Conservation (phyloP, 2,113 vertebrate genomes). For the Xyrauchen texanus region DNA sequence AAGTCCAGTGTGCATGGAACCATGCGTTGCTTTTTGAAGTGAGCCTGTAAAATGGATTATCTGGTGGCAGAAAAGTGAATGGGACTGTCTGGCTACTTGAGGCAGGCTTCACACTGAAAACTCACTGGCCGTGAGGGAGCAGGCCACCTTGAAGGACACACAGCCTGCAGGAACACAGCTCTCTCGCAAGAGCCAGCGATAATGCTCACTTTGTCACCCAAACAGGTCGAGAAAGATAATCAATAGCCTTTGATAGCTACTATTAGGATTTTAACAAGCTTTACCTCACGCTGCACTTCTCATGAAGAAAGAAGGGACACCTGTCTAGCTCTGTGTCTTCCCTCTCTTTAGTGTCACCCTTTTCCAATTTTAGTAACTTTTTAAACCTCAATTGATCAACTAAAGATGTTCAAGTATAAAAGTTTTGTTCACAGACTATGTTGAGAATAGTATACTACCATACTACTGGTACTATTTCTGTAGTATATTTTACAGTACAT, state of each 20-base stretch:
- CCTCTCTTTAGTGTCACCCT: not conserved
- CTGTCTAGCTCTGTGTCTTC: conserved; percentile 33
- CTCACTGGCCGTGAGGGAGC: conserved; percentile 22
- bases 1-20: conserved; percentile 56
- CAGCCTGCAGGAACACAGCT: conserved; percentile 30
- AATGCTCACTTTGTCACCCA: conserved; percentile 83
- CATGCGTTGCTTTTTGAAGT: conserved; percentile 78
- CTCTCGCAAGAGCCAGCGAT: conserved; percentile 62
- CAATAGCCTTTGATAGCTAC: conserved; percentile 82
- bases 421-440: not conserved
- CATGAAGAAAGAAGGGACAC: conserved; percentile 62
- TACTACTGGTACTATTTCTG: too few species aligned
- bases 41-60: conserved; percentile 76
- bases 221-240: conserved; percentile 83
- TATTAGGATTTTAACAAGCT: conserved; percentile 79
- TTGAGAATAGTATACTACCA: not conserved
- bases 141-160: conserved; percentile 6
- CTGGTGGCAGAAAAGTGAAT: conserved; percentile 73
- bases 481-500: too few species aligned
- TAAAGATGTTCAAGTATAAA: not conserved
- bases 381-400: conserved; percentile 14
- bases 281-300: conserved; percentile 74
- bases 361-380: conserved; percentile 41
- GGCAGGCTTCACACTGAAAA: conserved; percentile 51
- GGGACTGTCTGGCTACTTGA: conserved; percentile 58